These are phyloP conservation scores for Micromys minutus DNA, from an alignment of 2,113 vertebrate genomes.

Conservation along the genomic window DNA sequence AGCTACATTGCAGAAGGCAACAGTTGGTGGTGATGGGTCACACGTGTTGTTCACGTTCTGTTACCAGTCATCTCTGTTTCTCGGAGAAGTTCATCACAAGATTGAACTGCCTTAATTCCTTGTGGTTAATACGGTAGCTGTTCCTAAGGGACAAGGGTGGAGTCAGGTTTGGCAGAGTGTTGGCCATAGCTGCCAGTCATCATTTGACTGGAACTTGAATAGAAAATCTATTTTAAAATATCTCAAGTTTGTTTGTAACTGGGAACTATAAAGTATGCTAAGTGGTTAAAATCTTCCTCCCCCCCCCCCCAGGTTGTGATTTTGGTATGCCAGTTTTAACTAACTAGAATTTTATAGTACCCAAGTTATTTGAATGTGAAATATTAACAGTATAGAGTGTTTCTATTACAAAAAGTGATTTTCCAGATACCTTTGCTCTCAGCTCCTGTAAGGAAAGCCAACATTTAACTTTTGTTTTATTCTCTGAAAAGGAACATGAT, in stretches of 20 bases:
- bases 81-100: not conserved
- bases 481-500: not conserved
- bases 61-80: not conserved
- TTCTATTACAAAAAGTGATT: not conserved
- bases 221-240: conserved; percentile 41
- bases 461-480: not conserved
- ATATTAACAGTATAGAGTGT: not conserved
- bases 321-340: conserved; percentile 49
- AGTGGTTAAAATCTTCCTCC: conserved; percentile 10
- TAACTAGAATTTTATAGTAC: conserved; percentile 28
- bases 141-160: conserved; percentile 3
- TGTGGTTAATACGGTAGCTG: not conserved
- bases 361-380: not conserved
- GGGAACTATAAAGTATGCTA: conserved; percentile 41
- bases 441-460: conserved; percentile 26
- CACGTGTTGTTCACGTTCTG: not conserved
- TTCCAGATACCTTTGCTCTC: not conserved
- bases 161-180: conserved; percentile 38
- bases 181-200: conserved; percentile 25
- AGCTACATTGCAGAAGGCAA: not conserved
- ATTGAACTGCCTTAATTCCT: not conserved
- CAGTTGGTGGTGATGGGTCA: not conserved
- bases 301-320: too few species aligned
- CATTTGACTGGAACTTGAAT: conserved; percentile 30
- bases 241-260: conserved; percentile 34